phyloP scores from a whole-genome alignment of 2,888 invertebrate genomes.

The Perdita meconis region DNA sequence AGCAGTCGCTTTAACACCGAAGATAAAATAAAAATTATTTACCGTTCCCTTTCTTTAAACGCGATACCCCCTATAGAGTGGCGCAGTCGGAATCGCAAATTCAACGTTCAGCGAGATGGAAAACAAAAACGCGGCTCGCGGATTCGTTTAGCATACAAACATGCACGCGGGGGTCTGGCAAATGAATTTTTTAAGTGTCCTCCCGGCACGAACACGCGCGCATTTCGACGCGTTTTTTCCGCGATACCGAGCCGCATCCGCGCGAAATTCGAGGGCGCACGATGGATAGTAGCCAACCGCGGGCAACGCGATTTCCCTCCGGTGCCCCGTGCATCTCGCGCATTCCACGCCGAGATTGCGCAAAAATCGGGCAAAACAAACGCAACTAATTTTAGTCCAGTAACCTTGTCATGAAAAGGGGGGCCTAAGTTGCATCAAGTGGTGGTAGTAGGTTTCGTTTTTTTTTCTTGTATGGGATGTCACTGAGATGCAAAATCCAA shows the following conservation, averaged over 20 bases:
- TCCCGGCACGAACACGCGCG: constrained; percentile 52
- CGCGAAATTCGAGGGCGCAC: constrained; percentile 52
- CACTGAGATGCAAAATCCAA: too few species aligned
- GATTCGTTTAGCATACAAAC: constrained; percentile 40
- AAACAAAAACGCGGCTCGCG: constrained; percentile 13
- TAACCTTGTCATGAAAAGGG: too few species aligned
- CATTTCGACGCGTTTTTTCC: constrained; percentile 51
- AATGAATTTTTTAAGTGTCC: constrained; percentile 70
- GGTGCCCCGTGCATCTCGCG: constrained; percentile 63
- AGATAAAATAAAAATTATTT: constrained; percentile 12
- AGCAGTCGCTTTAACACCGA: background rate
- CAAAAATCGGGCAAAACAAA: constrained; percentile 81
- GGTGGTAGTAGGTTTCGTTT: too few species aligned
- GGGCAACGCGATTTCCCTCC: constrained; percentile 66
- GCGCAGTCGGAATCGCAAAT: background rate
- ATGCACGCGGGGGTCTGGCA: constrained; percentile 22
- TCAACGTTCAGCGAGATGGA: background rate
- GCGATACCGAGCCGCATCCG: constrained; percentile 53
- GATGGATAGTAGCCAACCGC: constrained; percentile 64
- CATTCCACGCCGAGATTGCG: constrained; percentile 76
- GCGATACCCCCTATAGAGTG: background rate
- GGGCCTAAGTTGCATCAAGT: too few species aligned
- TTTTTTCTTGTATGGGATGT: too few species aligned
- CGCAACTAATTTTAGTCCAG: constrained; percentile 82
- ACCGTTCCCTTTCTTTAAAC: background rate